Evolutionary conservation across 1,140 invertebrate genomes (phyloP).

Genomic region (Lutraria rhynchaena): DNA sequence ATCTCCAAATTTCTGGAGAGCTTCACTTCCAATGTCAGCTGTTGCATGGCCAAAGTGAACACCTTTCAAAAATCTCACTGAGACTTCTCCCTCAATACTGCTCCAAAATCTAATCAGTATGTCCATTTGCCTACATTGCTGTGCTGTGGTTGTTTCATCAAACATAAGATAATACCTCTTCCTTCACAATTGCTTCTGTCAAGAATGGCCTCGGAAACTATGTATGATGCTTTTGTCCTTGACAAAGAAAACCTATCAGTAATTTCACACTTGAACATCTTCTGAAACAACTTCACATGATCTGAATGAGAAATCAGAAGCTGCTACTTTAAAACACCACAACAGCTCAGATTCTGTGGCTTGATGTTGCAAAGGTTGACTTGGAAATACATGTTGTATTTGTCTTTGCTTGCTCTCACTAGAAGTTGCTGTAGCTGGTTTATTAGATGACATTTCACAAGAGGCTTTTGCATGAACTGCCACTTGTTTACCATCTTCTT

Average conservation of each 20-base stretch:
- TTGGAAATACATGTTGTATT: slow-evolving; percentile 38
- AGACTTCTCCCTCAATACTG: slow-evolving; percentile 32
- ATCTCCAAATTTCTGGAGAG: slow-evolving; percentile 5
- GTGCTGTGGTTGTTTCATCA: slow-evolving; percentile 19
- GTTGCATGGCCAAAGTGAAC: slow-evolving; percentile 42
- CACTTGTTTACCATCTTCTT: not conserved
- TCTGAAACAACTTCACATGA: slow-evolving; percentile 34
- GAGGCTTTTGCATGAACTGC: too few species aligned
- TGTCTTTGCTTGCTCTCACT: not conserved
- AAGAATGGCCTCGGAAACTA: slow-evolving; percentile 3
- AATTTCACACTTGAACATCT: slow-evolving; percentile 59
- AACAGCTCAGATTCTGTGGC: slow-evolving; percentile 15
- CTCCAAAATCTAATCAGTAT: slow-evolving; percentile 39
- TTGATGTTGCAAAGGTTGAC: slow-evolving; percentile 12
- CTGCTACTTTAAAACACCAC: slow-evolving; percentile 35
- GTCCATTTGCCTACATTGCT: slow-evolving; percentile 20
- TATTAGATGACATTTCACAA: not conserved
- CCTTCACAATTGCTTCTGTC: slow-evolving; percentile 21
- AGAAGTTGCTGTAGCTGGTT: not conserved
- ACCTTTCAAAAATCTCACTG: slow-evolving; percentile 21
- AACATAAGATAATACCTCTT: slow-evolving; percentile 13
- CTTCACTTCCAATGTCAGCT: slow-evolving; percentile 31
- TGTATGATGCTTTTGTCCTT: slow-evolving; percentile 33
- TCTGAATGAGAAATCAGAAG: slow-evolving; percentile 21
- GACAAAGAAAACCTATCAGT: slow-evolving; percentile 43